Base-by-base conservation (phyloP, 2,888 invertebrate species). In the Thalpophila matura region DNA sequence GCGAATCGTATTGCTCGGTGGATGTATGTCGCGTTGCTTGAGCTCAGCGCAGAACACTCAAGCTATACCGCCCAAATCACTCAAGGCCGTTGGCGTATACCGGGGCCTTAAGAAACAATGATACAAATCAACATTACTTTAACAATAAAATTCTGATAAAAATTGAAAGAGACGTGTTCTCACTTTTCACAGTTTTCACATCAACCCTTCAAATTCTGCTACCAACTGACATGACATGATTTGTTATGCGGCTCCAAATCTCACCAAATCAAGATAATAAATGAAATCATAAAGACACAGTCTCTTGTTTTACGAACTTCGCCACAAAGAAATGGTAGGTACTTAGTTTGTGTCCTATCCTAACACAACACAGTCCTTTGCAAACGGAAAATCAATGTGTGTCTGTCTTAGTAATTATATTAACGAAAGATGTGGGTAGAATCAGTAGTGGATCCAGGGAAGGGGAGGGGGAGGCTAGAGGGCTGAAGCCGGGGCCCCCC, bases 271-370 rank as follows among this genome's bases (percentile, higher is more conserved):
- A 31, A 12, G 45, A 67, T 67, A 67, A 38, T 67, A 67, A 31
- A 63, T 68, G 22, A 33, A 33, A 58, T 67, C 31, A 38, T 26
- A 45, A 45, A 45, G 26, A 27, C 26, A 26, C 10, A 20, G 31
- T 14, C 12, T 7, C 37, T 57, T 18, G 12, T 51, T 10, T 45
- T 31, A 38, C 14, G 9, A 38, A 68, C 31, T 45, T 63, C 45
- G 38, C 22, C 2, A 38, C 31, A 14, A 6, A 38, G 26, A 42
- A 31, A n/a, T n/a, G n/a, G n/a, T 16, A 58, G 31, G 38, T 57
- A 58, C 62, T 61, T 51, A 45, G 70, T 46, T 61, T 6, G 5
- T 14, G 54, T 70, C 64, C 64, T 66, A 71, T 27, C n/a, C n/a
- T n/a, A n/a, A n/a, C n/a, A n/a, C 6, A 66, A 31, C 62, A 66